Base-by-base conservation (phyloP, 2,888 invertebrate species). In the Mesochorus sp. region DNA sequence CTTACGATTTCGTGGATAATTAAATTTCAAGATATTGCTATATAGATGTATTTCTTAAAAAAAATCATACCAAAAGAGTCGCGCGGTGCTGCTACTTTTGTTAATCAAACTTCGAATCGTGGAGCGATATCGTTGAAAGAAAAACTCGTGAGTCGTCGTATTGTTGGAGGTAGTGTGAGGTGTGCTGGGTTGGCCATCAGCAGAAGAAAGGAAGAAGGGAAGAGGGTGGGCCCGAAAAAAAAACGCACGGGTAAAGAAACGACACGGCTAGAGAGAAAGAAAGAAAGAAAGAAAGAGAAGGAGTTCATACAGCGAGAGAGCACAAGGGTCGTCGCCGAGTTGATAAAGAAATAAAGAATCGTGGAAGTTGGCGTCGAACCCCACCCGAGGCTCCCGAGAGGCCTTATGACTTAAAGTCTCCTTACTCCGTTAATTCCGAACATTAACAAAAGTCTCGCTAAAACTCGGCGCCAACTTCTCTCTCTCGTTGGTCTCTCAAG, bases 341-440 rank as follows among this genome's bases (percentile, higher is more conserved):
- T 89, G 90, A 90, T 90, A 90, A 90, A 90, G 90, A 90, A 90
- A 90, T 90, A 90, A 90, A 90, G 90, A 90, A 90, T 90, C 87
- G 89, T 86, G 84, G 87, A 90, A 90, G 89, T 90, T 90, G 85
- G 89, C 89, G 89, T 89, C 88, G 89, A 89, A 89, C 86, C 88
- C 73, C 73, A 57, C 72, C 73, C 55, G 64, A 75, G 79, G 80
- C 79, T 90, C 90, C 89, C 90, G 79, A 42, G 90, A 85, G 90
- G 86, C 88, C 90, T 90, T 90, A 90, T 90, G 90, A 90, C 90
- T 90, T 90, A 90, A 90, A 90, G 89, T 90, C 90, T 89, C 90
- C 89, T 90, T 90, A 90, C 90, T 89, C 89, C 90, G 90, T 90
- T 90, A 90, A 90, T 90, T 90, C 89, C 86, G 89, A 90, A 90